Evolutionary conservation across 2,113 vertebrate genomes (phyloP).

Genomic region (Tautogolabrus adspersus): DNA sequence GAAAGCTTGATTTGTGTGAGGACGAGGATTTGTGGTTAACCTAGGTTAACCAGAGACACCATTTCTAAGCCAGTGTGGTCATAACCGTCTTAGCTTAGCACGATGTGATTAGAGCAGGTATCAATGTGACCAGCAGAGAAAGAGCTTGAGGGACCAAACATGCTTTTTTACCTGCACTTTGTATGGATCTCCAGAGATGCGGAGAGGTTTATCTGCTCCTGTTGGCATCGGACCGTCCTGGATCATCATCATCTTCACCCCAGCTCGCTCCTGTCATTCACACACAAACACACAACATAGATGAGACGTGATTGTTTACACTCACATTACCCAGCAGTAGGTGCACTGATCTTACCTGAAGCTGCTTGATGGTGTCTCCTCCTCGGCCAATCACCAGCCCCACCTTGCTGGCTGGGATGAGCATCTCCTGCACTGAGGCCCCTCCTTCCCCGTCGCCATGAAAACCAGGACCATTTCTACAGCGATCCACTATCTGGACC

Average conservation of each 20-base stretch:
- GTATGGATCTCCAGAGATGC: constrained; percentile 93
- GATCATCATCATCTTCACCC: constrained; percentile 98
- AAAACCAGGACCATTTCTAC: constrained; percentile 93
- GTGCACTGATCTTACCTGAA: constrained; percentile 85
- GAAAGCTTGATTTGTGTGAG: too few relatives aligned
- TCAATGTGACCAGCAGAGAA: too few relatives aligned
- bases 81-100: too few relatives aligned
- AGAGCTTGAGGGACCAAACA: not conserved
- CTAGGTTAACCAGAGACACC: too few relatives aligned
- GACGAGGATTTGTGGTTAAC: too few relatives aligned
- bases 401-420: constrained; percentile 95
- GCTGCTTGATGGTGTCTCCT: constrained; percentile 96
- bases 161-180: constrained; percentile 77
- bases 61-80: too few relatives aligned
- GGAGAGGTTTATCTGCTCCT: constrained; percentile 94
- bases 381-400: constrained; percentile 97
- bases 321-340: too few relatives aligned
- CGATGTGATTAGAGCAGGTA: too few relatives aligned
- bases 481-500: constrained; percentile 95
- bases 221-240: constrained; percentile 94
- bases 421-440: constrained; percentile 91
- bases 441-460: constrained; percentile 90
- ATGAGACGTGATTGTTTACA: not conserved
- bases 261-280: constrained; percentile 89
- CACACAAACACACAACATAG: not conserved